A percentile compares a stretch with the other conserved stretches of the same genome.
Conservation (phyloP, 1,140 invertebrate genomes). For the Drosophila funebris region DNA sequence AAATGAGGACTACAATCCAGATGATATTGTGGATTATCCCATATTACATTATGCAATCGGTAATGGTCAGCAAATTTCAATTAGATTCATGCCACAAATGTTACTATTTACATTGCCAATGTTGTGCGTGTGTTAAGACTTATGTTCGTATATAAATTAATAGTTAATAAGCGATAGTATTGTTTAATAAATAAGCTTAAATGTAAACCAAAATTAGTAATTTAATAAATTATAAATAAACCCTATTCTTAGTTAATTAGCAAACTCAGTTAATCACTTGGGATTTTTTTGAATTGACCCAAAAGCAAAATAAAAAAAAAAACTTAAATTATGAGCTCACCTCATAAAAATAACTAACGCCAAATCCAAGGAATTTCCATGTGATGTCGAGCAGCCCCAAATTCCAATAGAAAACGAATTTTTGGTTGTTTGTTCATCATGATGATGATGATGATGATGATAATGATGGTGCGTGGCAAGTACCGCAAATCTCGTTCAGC, state of each 20-base stretch:
- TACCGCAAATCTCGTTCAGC: conserved; percentile 66
- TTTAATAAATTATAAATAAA: background rate
- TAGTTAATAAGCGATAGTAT: background rate
- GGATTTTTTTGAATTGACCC: conserved; percentile 54
- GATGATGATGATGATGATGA: conserved; percentile 41
- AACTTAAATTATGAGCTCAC: conserved; percentile 71
- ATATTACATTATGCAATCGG: background rate
- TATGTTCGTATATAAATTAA: background rate
- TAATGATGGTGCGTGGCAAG: conserved; percentile 70
- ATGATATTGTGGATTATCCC: background rate
- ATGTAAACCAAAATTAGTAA: background rate
- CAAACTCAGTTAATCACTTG: conserved; percentile 20
- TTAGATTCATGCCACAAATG: background rate
- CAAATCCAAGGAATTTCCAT: conserved; percentile 62
- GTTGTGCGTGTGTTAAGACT: background rate
- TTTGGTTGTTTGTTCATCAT: conserved; percentile 54
- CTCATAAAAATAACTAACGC: conserved; percentile 71
- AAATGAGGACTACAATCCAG: background rate
- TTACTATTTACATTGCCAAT: background rate
- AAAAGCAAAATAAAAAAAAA: conserved; percentile 26
- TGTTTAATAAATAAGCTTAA: too few relatives aligned
- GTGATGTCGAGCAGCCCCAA: conserved; percentile 55
- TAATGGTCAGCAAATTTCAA: background rate
- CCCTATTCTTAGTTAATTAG: background rate
- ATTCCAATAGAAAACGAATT: conserved; percentile 47